phyloP scores from a whole-genome alignment of 2,797 vertebrate genomes.

The Characodon lateralis region DNA sequence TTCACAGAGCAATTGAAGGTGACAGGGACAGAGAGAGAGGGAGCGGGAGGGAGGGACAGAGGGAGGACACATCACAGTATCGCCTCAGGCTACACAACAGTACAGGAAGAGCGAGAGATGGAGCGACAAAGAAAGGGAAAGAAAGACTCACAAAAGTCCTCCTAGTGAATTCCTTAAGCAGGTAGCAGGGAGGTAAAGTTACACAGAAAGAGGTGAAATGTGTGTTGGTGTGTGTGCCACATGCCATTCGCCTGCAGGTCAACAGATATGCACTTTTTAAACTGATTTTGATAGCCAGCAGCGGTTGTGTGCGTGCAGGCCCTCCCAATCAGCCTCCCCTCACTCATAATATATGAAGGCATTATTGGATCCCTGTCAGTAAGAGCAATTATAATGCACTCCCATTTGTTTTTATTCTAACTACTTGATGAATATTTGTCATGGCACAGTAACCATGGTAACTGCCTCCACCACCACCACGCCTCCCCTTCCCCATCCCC shows the following conservation, averaged over 20 bases:
- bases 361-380: constrained; percentile 68
- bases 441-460: constrained; percentile 82
- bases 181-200: constrained; percentile 61
- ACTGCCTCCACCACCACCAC: constrained; percentile 70
- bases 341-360: constrained; percentile 71
- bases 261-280: constrained; percentile 28
- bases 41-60: constrained; percentile 78
- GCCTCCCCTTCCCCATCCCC: constrained; percentile 56
- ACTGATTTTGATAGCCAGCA: constrained; percentile 10
- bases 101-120: constrained; percentile 69
- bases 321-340: constrained; percentile 40
- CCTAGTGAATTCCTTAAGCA: constrained; percentile 62
- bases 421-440: constrained; percentile 83
- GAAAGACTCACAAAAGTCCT: constrained; percentile 61
- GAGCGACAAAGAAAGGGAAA: constrained; percentile 74
- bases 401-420: constrained; percentile 80
- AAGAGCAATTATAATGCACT: constrained; percentile 77
- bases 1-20: constrained; percentile 84
- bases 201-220: constrained; percentile 26
- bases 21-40: constrained; percentile 82
- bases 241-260: constrained; percentile 21
- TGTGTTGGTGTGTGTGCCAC: constrained; percentile 10
- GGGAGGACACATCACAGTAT: constrained; percentile 82
- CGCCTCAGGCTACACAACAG: constrained; percentile 80
- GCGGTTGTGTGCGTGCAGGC: constrained; percentile 17